phyloP scores from a whole-genome alignment of 2,888 invertebrate genomes.

The Stratiomys singularior region DNA sequence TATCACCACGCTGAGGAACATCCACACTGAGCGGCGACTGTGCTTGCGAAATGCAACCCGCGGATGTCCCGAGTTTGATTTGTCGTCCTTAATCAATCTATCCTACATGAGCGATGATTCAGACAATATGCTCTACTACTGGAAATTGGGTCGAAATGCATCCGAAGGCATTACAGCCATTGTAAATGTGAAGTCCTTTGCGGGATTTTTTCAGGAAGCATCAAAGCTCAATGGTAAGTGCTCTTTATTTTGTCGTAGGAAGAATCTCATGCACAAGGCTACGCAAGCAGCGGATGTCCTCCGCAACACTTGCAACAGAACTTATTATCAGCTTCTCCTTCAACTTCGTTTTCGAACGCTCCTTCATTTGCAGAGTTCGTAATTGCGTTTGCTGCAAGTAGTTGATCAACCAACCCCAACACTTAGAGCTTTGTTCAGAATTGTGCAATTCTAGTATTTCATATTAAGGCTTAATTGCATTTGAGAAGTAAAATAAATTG shows the following conservation, averaged over 20 bases:
- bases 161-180: not conserved
- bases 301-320: not conserved
- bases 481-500: no score
- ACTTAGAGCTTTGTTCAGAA: not conserved
- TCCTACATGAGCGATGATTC: constrained; percentile 19
- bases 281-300: no score
- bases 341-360: no score
- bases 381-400: no score
- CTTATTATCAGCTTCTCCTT: no score
- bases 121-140: constrained; percentile 1
- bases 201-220: not conserved
- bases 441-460: no score
- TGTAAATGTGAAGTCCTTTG: constrained; percentile 1
- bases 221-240: constrained; percentile 5
- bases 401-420: not conserved
- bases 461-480: no score
- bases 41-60: not conserved
- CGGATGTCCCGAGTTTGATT: not conserved
- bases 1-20: not conserved
- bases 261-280: no score
- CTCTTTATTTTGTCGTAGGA: no score
- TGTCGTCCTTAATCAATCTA: constrained; percentile 1
- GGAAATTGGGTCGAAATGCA: constrained; percentile 26
- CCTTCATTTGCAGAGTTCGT: no score
- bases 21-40: not conserved